A percentile compares a stretch with the other conserved stretches of the same genome.
phyloP scores from a whole-genome alignment of 2,113 vertebrate genomes.

The Hiodon alosoides region DNA sequence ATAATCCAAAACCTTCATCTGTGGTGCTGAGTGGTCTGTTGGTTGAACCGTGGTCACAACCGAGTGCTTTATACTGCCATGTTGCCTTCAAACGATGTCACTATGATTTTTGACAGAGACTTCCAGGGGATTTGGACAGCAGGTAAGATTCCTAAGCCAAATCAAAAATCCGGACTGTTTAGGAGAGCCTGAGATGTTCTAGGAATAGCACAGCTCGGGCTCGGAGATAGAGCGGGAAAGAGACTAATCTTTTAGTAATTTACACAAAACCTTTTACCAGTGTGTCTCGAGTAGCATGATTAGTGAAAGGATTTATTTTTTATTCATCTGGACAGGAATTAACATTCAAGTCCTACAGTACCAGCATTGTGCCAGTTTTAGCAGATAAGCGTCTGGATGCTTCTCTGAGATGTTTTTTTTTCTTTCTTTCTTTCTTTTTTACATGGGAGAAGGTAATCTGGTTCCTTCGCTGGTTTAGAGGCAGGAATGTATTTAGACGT shows the following conservation, averaged over 20 bases:
- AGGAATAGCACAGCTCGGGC: constrained; percentile 50
- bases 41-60: constrained; percentile 39
- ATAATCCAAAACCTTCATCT: constrained; percentile 45
- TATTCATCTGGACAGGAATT: constrained; percentile 63
- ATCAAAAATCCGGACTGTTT: constrained; percentile 40
- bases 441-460: constrained; percentile 13
- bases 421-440: constrained; percentile 30
- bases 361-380: constrained; percentile 54
- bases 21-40: not conserved
- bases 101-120: constrained; percentile 58
- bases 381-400: constrained; percentile 60
- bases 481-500: constrained; percentile 36
- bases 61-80: constrained; percentile 44
- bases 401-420: constrained; percentile 50
- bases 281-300: constrained; percentile 56
- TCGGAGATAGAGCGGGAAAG: constrained; percentile 55
- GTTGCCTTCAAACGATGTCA: constrained; percentile 46
- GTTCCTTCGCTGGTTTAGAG: constrained; percentile 31
- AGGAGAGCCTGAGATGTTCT: constrained; percentile 44
- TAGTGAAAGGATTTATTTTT: constrained; percentile 65
- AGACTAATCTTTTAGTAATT: constrained; percentile 67
- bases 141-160: constrained; percentile 16
- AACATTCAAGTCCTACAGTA: constrained; percentile 60
- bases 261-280: constrained; percentile 64
- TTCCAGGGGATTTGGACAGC: constrained; percentile 50